These are phyloP conservation scores for Neomicropteryx cornuta DNA, from an alignment of 1,140 invertebrate species.

Conservation along the genomic window DNA sequence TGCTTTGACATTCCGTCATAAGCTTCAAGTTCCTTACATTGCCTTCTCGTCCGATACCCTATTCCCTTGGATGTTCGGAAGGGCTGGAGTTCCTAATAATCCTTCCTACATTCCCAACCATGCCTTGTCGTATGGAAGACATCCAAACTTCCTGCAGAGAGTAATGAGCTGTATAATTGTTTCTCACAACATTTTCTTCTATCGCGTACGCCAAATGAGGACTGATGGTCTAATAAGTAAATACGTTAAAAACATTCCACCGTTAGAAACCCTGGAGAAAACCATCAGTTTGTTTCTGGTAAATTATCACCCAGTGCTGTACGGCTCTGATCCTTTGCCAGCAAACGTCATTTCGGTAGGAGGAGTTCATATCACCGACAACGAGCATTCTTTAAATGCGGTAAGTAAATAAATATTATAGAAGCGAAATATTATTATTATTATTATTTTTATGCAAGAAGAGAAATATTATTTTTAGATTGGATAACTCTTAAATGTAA, in stretches of 20 bases:
- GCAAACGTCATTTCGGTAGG: slow-evolving; percentile 45
- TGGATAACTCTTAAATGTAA: no score
- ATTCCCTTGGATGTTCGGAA: slow-evolving; percentile 16
- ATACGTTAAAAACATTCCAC: slow-evolving; percentile 27
- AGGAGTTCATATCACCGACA: slow-evolving; percentile 41
- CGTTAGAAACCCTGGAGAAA: slow-evolving; percentile 28
- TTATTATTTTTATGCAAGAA: no score
- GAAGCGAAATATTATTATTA: no score
- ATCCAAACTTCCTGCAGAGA: slow-evolving; percentile 9
- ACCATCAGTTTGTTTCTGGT: slow-evolving; percentile 40
- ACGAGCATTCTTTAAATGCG: slow-evolving; percentile 41
- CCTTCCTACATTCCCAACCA: slow-evolving; percentile 18
- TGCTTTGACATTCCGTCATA: slow-evolving; percentile 15
- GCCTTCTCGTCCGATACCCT: slow-evolving; percentile 15
- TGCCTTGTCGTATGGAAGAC: slow-evolving; percentile 11
- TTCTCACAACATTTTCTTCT: no score
- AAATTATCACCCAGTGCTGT: slow-evolving; percentile 44
- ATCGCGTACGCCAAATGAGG: no score
- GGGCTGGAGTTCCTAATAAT: slow-evolving; percentile 16
- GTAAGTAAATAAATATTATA: slow-evolving; percentile 37
- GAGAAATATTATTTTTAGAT: no score
- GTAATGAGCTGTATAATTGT: no score
- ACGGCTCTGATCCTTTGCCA: slow-evolving; percentile 31
- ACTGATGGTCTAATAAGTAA: no score
- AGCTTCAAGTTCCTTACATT: slow-evolving; percentile 17